Conservation (phyloP, 2,113 vertebrate genomes). For the Albula glossodonta region DNA sequence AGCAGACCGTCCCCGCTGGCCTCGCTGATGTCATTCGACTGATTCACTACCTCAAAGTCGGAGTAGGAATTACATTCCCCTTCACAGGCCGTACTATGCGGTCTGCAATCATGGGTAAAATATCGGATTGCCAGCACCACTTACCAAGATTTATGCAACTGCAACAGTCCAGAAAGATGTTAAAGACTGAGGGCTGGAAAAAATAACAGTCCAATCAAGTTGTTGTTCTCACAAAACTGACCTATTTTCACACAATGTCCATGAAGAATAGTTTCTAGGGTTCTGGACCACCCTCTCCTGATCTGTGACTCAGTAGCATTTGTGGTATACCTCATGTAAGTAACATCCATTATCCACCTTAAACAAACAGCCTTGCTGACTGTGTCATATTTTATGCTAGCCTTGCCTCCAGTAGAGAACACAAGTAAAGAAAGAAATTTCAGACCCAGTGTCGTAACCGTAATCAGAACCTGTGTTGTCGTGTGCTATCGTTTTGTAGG, state of each 20-base stretch:
- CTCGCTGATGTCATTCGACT: neutral
- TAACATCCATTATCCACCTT: neutral
- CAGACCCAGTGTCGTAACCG: neutral
- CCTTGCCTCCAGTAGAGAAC: neutral
- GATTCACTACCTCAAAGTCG: neutral
- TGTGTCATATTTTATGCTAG: neutral
- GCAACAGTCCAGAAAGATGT: neutral
- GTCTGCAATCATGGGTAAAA: neutral
- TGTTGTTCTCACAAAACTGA: no score
- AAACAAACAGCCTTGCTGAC: neutral
- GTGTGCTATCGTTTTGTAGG: no score
- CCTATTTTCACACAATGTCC: no score
- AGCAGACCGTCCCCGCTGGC: neutral
- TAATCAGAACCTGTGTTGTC: neutral
- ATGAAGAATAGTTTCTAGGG: no score
- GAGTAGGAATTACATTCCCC: neutral
- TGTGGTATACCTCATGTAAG: neutral
- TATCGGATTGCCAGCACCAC: neutral
- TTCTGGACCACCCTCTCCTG: neutral
- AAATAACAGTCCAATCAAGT: neutral
- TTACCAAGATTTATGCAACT: neutral
- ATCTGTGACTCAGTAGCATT: neutral
- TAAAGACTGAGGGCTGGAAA: neutral
- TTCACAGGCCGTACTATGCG: neutral
- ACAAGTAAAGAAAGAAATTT: neutral